phyloP scores from a whole-genome alignment of 2,888 invertebrate species.

The Automeris io region DNA sequence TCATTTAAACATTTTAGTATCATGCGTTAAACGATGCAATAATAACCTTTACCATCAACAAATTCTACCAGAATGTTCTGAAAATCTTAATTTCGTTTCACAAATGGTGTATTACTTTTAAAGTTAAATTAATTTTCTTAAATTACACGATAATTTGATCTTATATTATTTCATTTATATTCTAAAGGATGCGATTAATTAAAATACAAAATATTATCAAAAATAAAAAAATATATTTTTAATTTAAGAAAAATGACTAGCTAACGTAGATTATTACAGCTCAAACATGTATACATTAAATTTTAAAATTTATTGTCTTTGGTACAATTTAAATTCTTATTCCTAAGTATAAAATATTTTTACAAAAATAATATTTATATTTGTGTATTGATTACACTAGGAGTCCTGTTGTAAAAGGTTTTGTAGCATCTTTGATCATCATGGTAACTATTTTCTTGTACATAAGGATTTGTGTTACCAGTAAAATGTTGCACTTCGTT shows the following conservation, averaged over 20 bases:
- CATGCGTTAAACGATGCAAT: too few relatives aligned
- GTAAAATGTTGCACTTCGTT: conserved; percentile 46
- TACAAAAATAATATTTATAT: conserved; percentile 29
- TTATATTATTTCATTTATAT: too few relatives aligned
- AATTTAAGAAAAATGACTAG: conserved; percentile 55
- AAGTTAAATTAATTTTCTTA: too few relatives aligned
- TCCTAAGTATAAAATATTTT: neutral
- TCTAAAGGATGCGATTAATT: too few relatives aligned
- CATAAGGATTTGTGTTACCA: conserved; percentile 38
- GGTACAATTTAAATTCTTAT: conserved; percentile 13
- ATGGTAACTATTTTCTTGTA: conserved; percentile 49
- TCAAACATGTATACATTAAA: conserved; percentile 26
- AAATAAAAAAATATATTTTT: conserved; percentile 35
- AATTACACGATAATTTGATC: too few relatives aligned
- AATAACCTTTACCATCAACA: too few relatives aligned
- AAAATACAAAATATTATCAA: conserved; percentile 20
- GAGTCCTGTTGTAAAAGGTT: conserved; percentile 54
- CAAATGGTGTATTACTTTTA: too few relatives aligned
- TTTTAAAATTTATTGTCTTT: conserved; percentile 44
- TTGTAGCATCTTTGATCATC: conserved; percentile 60
- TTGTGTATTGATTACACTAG: conserved; percentile 58
- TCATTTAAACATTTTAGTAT: too few relatives aligned
- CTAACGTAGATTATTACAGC: conserved; percentile 40
- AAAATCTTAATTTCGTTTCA: too few relatives aligned
- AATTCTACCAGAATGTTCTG: too few relatives aligned